Evolutionary conservation across 2,113 vertebrate genomes (phyloP).

Genomic region (Heloderma charlesbogerti): DNA sequence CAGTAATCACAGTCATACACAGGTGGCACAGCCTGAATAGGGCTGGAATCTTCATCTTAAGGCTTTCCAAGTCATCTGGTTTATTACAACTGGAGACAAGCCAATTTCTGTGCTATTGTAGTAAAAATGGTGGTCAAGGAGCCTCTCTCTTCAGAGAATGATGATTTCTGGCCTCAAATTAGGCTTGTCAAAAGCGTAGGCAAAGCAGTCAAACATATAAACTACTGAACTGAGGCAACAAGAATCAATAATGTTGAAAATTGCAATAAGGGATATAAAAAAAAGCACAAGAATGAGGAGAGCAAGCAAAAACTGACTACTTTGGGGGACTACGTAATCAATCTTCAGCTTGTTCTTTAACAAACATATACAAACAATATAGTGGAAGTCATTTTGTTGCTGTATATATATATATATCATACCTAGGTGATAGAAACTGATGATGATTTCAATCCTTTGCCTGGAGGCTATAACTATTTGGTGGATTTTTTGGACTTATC

Average conservation of each 20-base stretch:
- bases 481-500: conserved; percentile 24
- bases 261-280: neutral
- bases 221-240: neutral
- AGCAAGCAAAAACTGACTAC: neutral
- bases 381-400: neutral
- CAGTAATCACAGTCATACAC: no score
- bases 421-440: conserved; percentile 19
- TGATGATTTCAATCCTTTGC: conserved; percentile 25
- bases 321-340: no score
- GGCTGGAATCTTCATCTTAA: no score
- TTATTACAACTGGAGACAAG: neutral
- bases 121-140: neutral
- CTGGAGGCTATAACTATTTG: conserved; percentile 11
- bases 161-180: neutral
- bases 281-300: no score
- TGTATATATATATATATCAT: neutral
- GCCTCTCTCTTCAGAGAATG: neutral
- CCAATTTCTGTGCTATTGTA: neutral
- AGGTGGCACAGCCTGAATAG: no score
- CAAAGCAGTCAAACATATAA: neutral
- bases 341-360: neutral
- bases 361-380: neutral
- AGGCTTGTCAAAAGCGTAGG: neutral
- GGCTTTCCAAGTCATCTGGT: neutral
- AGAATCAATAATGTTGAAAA: neutral